Evolutionary conservation across 2,888 invertebrate species (phyloP).

Genomic region (Agriopis leucophaearia): DNA sequence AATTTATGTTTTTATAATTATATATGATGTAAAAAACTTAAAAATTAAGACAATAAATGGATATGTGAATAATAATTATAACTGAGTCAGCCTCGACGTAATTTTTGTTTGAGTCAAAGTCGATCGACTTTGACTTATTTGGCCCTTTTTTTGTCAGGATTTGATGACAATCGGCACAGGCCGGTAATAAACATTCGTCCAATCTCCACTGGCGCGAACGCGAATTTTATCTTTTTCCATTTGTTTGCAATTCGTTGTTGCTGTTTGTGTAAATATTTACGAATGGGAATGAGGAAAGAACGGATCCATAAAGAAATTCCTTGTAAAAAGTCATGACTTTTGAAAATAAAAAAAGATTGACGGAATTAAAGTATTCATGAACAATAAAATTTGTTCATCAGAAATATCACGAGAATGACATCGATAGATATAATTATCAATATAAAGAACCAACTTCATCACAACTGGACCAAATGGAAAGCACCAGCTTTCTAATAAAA

Average conservation of each 20-base stretch:
- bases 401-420: too few relatives aligned
- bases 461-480: too few relatives aligned
- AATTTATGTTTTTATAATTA: too few relatives aligned
- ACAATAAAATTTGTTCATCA: too few relatives aligned
- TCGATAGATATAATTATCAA: too few relatives aligned
- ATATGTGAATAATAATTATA: too few relatives aligned
- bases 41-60: too few relatives aligned
- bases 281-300: conserved; percentile 16
- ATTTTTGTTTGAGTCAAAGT: too few relatives aligned
- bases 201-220: conserved; percentile 46
- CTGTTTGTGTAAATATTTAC: conserved; percentile 30
- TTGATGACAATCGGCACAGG: conserved; percentile 22
- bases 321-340: not conserved
- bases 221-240: conserved; percentile 51
- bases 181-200: conserved; percentile 50
- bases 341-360: not conserved
- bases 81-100: not conserved
- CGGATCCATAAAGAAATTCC: not conserved
- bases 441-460: too few relatives aligned
- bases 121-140: not conserved
- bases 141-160: not conserved
- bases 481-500: too few relatives aligned
- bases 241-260: conserved; percentile 38
- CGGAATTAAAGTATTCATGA: not conserved
- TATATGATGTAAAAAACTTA: too few relatives aligned